These are phyloP conservation scores for Phaethornis superciliosus DNA, from an alignment of 2,113 vertebrate species.

Conservation along the genomic window DNA sequence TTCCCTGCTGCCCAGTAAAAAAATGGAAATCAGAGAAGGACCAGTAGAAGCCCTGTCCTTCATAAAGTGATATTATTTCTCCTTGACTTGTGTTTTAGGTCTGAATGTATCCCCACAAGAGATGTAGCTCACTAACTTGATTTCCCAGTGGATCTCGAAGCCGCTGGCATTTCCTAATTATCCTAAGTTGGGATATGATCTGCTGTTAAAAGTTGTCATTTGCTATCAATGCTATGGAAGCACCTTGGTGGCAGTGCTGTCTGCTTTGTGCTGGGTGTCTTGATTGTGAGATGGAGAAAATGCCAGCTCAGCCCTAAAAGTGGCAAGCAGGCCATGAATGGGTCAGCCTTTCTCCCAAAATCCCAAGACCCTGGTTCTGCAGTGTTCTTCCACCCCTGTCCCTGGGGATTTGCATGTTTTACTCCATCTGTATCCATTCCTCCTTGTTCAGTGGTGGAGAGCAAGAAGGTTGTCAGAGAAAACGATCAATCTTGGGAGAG, in stretches of 20 bases:
- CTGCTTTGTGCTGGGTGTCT: rapidly evolving
- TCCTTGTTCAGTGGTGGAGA: neutral
- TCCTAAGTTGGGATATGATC: neutral
- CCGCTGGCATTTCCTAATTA: neutral
- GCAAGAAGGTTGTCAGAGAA: rapidly evolving
- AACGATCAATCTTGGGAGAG: neutral
- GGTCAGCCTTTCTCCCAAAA: slow-evolving; percentile 10
- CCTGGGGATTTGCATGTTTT: neutral
- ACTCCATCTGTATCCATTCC: neutral
- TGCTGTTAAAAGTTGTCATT: neutral
- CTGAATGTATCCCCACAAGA: neutral
- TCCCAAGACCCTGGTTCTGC: neutral
- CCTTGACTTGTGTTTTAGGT: neutral
- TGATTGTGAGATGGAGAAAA: neutral
- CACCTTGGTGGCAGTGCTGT: rapidly evolving
- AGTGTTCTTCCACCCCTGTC: neutral
- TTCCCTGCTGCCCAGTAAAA: neutral
- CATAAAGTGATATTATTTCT: neutral
- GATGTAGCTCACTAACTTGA: neutral
- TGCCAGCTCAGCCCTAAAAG: neutral
- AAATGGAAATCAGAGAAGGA: neutral
- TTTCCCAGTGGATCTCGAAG: neutral
- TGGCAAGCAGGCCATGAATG: neutral
- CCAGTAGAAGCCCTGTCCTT: neutral
- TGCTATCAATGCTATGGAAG: neutral